Evolutionary conservation across 2,113 vertebrate genomes (phyloP), one percentile per base, ranked within the genome.

Genomic region (Todiramphus chloris): DNA sequence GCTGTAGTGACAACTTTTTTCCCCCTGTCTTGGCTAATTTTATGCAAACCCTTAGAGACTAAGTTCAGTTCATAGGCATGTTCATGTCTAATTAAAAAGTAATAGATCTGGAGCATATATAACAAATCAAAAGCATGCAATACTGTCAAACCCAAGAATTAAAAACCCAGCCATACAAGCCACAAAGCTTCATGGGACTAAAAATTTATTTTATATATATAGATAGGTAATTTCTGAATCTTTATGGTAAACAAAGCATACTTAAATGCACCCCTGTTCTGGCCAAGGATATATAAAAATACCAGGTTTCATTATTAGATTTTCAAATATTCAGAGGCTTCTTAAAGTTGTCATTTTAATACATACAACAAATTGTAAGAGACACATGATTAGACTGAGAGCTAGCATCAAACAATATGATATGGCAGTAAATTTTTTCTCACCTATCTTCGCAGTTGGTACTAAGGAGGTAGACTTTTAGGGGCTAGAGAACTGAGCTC

Each of bases 81-180:
- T 82, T 92, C 83, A 30, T 66, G 83, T 94, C 90, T 89, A 96
- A 89, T 96, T 96, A 90, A 87, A 95, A 92, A 85, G 64, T 94
- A 86, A 93, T 84, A 89, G 83, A 86, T 87, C 77, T 95, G 86
- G 79, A 75, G 90, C 27, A 7, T 68, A 96, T 64, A 20, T 79
- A 87, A 77, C 77, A 91, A 93, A 84, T 64, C 83, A 93, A 80
- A 93, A 95, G 53, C 78, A 89, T 82, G 66, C 58, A 84, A 41
- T 75, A 33, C 50, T 82, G 77, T 89, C 80, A 92, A 92, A 89
- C 9, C 15, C 56, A 92, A 89, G 83, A 87, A 87, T 75, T 89
- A 84, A 78, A 83, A 86, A 18, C 18, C 64, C 56, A 83, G 44
- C 53, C 44, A 41, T 30, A 39, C 20, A 62, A 58, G 63, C 84